Base-by-base conservation (phyloP, 2,888 invertebrate species). In the Plagodis pulveraria region DNA sequence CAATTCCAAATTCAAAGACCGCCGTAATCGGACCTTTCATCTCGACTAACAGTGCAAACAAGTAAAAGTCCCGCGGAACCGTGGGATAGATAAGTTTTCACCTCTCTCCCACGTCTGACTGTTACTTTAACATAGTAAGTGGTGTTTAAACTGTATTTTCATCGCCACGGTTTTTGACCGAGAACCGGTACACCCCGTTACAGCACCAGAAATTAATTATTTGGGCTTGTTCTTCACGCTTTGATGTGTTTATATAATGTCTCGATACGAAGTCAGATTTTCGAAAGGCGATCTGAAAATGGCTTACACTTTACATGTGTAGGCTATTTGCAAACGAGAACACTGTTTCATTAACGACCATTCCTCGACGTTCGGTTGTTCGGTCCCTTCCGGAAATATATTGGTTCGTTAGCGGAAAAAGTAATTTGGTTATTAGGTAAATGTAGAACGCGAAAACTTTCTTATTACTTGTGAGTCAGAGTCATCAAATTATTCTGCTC, bases 91-190 rank as follows among this genome's bases (percentile, higher is more conserved):
- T 50, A 63, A 57, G 49, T 44, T 46, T 50, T 52, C 60, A 56
- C 56, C 56, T 63, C 64, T 67, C 66, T 68, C 70, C 63, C 67
- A 65, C 60, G 62, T 55, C 66, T 67, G 60, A 60, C 68, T 65
- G 40, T 61, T 58, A 59, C 69, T 65, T 60, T 60, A 68, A 70
- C 59, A 69, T 67, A 40, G 36, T 8, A 6, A 8, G 7, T 36
- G 8, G 40, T 40, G 40, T 40, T 10, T 5, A 40, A 40, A 10
- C 40, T 40, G 40, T 40, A 10, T 10, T 66, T 65, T 63, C 68
- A 60, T 67, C 72, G 75, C 80, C 71, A 78, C 74, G 78, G 73
- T 80, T 82, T 81, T 81, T 74, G 80, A 78, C 78, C 75, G 76
- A 65, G 68, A 77, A 81, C 76, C 77, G 79, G 77, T 76, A 75